Conservation (phyloP, 2,797 vertebrate genomes). For the Agapornis canus region DNA sequence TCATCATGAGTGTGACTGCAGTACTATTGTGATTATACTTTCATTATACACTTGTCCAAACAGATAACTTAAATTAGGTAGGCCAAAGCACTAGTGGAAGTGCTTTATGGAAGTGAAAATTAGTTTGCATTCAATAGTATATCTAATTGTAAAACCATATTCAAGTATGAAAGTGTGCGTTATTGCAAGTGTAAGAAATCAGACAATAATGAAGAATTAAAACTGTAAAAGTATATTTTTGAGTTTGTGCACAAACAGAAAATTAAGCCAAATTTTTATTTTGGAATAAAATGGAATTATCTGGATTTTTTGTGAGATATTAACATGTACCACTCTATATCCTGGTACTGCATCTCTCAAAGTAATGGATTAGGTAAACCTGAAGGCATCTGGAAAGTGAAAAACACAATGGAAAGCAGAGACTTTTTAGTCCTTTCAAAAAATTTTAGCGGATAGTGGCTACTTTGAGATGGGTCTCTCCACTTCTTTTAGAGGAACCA, state of each 20-base stretch:
- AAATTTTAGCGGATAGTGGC: background rate
- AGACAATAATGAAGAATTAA: background rate
- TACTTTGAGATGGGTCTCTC: background rate
- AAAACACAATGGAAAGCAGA: background rate
- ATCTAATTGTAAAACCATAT: background rate
- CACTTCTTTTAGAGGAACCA: background rate
- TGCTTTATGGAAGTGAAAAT: background rate
- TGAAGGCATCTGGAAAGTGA: background rate
- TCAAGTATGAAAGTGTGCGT: background rate
- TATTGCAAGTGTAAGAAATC: background rate
- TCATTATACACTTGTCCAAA: background rate
- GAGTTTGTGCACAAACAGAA: background rate
- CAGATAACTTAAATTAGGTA: background rate
- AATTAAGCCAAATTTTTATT: background rate
- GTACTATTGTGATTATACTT: background rate
- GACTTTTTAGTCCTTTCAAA: background rate
- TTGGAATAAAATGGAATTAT: background rate
- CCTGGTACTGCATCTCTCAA: background rate
- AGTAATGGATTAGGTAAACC: background rate
- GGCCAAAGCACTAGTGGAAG: background rate
- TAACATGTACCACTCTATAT: rapidly evolving
- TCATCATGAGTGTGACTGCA: background rate
- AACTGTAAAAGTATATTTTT: background rate
- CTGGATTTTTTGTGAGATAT: background rate
- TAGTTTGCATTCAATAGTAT: background rate